phyloP scores from a whole-genome alignment of 2,113 vertebrate species.

The Gymnocephalus cernua region DNA sequence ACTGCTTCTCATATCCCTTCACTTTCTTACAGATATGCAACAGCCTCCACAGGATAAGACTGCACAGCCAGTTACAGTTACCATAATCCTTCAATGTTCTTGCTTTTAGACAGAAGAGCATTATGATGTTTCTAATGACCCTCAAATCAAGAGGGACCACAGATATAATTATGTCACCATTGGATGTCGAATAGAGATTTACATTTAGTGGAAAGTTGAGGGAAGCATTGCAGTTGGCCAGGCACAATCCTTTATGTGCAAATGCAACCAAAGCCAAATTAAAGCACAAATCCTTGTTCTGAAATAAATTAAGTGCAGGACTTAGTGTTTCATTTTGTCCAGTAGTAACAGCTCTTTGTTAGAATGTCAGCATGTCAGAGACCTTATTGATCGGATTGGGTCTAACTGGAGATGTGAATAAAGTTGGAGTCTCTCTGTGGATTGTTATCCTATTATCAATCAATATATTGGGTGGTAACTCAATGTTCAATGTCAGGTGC shows the following conservation, averaged over 20 bases:
- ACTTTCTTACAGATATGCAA: slow-evolving; percentile 50
- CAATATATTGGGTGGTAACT: slow-evolving; percentile 45
- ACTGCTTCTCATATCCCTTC: slow-evolving; percentile 30
- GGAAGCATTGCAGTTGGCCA: slow-evolving; percentile 11
- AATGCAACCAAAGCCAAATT: slow-evolving; percentile 19
- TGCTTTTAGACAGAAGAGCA: slow-evolving; percentile 30
- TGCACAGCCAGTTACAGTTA: slow-evolving; percentile 14
- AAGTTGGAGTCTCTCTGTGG: slow-evolving; percentile 70
- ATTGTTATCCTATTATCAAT: slow-evolving; percentile 69
- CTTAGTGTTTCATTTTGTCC: slow-evolving; percentile 12
- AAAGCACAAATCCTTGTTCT: slow-evolving; percentile 1
- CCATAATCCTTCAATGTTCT: slow-evolving; percentile 53
- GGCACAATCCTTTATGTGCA: slow-evolving; percentile 18
- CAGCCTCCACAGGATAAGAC: slow-evolving; percentile 23
- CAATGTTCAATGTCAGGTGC: slow-evolving; percentile 61
- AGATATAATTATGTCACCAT: slow-evolving; percentile 44
- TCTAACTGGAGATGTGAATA: slow-evolving; percentile 76
- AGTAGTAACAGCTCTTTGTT: slow-evolving; percentile 37
- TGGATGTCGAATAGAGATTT: slow-evolving; percentile 36
- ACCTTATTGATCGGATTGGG: slow-evolving; percentile 63
- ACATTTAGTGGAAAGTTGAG: slow-evolving; percentile 34
- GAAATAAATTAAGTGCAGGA: slow-evolving; percentile 30
- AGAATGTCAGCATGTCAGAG: slow-evolving; percentile 38
- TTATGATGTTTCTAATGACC: slow-evolving; percentile 49
- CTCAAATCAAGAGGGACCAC: slow-evolving; percentile 28